Evolutionary conservation across 35 echinoderm and acorn worm species (phyloP).

Genomic region (Hemicentrotus pulcherrimus): DNA sequence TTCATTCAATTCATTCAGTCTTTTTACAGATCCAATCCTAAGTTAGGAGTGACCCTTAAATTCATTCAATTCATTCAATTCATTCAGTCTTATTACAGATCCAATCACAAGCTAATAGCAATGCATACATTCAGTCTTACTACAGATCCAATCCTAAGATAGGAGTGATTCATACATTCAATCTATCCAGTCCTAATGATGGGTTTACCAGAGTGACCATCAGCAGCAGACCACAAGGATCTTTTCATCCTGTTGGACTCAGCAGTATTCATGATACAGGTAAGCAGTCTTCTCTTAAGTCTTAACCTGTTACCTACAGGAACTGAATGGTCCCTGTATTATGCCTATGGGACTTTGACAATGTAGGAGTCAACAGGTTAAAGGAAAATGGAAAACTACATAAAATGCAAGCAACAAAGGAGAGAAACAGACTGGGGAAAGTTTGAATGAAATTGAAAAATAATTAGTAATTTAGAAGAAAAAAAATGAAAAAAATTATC

Average conservation of each 20-base stretch:
- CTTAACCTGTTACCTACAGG: too few relatives aligned
- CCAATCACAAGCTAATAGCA: too few relatives aligned
- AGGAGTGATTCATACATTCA: background rate
- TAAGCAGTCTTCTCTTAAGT: background rate
- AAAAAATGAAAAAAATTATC: too few relatives aligned
- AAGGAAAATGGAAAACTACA: too few relatives aligned
- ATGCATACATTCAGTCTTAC: background rate
- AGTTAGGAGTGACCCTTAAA: background rate
- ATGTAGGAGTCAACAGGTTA: too few relatives aligned
- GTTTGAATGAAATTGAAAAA: too few relatives aligned
- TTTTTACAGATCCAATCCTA: background rate
- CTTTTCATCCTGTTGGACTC: background rate
- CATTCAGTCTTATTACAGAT: background rate
- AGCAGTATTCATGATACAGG: background rate
- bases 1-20: background rate
- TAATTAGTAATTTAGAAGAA: too few relatives aligned
- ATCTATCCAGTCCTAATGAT: background rate
- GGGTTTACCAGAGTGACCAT: background rate
- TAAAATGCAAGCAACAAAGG: too few relatives aligned
- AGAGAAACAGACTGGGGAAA: too few relatives aligned
- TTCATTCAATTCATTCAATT: background rate
- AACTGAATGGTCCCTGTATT: too few relatives aligned
- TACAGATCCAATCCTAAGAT: background rate
- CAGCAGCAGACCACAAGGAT: constrained; percentile 23
- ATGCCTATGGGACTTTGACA: too few relatives aligned